phyloP scores from a whole-genome alignment of 2,888 invertebrate species.

The Agrotis puta region DNA sequence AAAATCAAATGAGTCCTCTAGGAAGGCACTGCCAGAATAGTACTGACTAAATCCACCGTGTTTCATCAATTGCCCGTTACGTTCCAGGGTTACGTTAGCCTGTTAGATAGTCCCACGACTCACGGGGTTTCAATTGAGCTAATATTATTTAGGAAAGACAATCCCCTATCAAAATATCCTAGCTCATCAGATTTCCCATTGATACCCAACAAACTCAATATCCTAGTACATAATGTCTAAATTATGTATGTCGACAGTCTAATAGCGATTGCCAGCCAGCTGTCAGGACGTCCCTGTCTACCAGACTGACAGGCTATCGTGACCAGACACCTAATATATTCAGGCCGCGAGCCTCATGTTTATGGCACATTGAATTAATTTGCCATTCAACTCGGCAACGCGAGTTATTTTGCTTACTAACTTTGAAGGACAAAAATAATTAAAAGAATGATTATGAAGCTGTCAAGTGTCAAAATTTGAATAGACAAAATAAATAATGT shows the following conservation, averaged over 20 bases:
- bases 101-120: too few relatives aligned
- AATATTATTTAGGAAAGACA: not conserved
- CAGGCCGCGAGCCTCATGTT: conserved; percentile 41
- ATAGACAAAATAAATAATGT: too few relatives aligned
- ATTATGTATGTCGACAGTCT: conserved; percentile 38
- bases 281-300: conserved; percentile 14
- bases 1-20: too few relatives aligned
- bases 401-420: conserved; percentile 23
- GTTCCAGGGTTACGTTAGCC: too few relatives aligned
- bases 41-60: too few relatives aligned
- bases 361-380: conserved; percentile 58
- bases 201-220: not conserved
- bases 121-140: too few relatives aligned
- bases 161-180: not conserved
- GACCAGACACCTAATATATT: conserved; percentile 54
- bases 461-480: not conserved
- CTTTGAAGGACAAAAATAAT: conserved; percentile 34
- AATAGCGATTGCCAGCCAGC: conserved; percentile 26
- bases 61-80: too few relatives aligned
- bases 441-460: not conserved
- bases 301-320: conserved; percentile 41
- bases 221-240: conserved; percentile 8
- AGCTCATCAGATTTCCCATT: not conserved
- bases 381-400: conserved; percentile 30
- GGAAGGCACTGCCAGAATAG: too few relatives aligned